These are phyloP conservation scores for Trichonephila clavipes DNA, from an alignment of 1,140 invertebrate genomes.

Conservation along the genomic window DNA sequence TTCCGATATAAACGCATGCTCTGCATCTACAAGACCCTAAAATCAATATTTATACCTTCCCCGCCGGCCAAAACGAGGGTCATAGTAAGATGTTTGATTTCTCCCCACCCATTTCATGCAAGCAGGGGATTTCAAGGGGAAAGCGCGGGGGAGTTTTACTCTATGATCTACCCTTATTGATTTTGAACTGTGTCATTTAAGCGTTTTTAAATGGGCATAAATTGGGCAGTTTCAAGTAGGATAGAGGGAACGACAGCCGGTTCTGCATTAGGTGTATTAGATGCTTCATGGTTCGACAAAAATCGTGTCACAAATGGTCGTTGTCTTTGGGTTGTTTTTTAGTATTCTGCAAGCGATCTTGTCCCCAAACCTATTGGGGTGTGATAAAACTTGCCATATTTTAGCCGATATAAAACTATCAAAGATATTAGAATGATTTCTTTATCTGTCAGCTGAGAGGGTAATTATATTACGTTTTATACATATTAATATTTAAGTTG, in stretches of 20 bases:
- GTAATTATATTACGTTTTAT: no score
- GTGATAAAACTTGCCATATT: no score
- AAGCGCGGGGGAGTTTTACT: not conserved
- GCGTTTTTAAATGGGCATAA: conserved; percentile 75
- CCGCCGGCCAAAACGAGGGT: not conserved
- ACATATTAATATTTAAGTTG: no score
- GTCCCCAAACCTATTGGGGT: no score
- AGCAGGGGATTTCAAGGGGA: not conserved
- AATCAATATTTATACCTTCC: not conserved
- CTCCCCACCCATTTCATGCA: not conserved
- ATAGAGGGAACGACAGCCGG: conserved; percentile 51
- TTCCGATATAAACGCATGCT: not conserved
- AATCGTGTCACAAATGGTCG: not conserved
- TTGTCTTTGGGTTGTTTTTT: not conserved
- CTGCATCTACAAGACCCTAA: not conserved
- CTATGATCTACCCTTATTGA: conserved; percentile 67
- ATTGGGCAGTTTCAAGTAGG: conserved; percentile 59
- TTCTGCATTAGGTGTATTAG: not conserved
- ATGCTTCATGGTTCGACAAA: not conserved
- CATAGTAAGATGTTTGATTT: conserved; percentile 60
- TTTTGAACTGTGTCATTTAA: conserved; percentile 72
- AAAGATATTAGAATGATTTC: no score
- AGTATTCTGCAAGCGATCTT: no score
- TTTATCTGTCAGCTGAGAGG: no score
- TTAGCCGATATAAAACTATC: no score